Base-by-base conservation (phyloP, 2,113 vertebrate species). In the Dendrocopos noguchii region DNA sequence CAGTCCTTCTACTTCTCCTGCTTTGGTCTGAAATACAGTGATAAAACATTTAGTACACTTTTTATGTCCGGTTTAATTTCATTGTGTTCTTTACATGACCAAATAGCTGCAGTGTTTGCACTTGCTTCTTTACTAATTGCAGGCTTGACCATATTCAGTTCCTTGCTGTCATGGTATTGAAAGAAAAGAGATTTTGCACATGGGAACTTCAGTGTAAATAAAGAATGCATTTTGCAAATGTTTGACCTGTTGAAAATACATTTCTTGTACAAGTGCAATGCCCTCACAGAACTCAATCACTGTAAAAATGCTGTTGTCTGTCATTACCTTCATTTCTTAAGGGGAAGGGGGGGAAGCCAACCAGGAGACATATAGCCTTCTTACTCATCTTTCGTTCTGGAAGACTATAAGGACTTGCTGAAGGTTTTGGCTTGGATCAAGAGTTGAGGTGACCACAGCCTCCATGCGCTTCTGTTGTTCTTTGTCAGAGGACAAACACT, bases 281-380 rank as follows among this genome's bases (percentile, higher is more conserved):
- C 8, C 5, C 15, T 83, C 2, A 15, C 12, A 42, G 24, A 84
- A 52, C 1, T n/a, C 20, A n/a, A 2, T 63, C 1, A 0, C 60
- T 82, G 44, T 12, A 65, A 47, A 85, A 72, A 34, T 52, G 10
- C 46, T 42, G 3, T 39, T 84, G 17, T 20, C 14, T 75, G 22
- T 20, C 1, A 9, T 77, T 52, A 10, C 31, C 34, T 28, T n/a
- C 47, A 46, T 8, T 20, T 46, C 66, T 16, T 16, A 53, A 65
- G 44, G 25, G 11, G 11, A 10, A 10, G 10, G 10, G 10, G 12
- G 50, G 78, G 39, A 34, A 2, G 52, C 36, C 68, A 63, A 52
- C 8, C 27, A 52, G 52, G 33, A 10, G 57, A n/a, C 19, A 10
- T 24, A 14, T 24, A 63, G 55, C 25, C 29, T 52, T 42, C 16